Evolutionary conservation across 2,888 invertebrate genomes (phyloP).

Genomic region (Caenorhabditis panamensis): DNA sequence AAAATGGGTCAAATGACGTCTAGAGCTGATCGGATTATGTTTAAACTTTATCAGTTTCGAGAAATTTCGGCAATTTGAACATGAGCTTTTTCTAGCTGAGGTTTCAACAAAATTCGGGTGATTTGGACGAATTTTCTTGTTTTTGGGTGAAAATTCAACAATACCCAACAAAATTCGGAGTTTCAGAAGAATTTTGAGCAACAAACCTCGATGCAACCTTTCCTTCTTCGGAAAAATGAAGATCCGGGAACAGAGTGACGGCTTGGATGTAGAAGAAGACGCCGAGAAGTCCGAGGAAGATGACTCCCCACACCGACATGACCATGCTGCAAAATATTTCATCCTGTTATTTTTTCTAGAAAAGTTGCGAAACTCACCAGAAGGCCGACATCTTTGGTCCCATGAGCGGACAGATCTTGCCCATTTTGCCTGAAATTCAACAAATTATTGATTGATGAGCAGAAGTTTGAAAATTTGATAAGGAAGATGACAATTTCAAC

Average conservation of each 20-base stretch:
- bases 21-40: no score
- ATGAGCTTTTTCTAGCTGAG: no score
- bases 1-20: no score
- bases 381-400: slow-evolving; percentile 81
- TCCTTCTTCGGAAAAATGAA: slow-evolving; percentile 73
- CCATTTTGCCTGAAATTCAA: slow-evolving; percentile 71
- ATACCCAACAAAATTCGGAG: no score
- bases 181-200: no score
- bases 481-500: slow-evolving; percentile 16
- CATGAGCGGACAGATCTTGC: slow-evolving; percentile 79
- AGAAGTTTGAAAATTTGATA: background rate
- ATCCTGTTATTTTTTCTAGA: slow-evolving; percentile 7
- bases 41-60: no score
- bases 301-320: slow-evolving; percentile 81
- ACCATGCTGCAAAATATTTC: slow-evolving; percentile 80
- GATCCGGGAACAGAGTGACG: slow-evolving; percentile 80
- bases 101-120: no score
- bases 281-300: slow-evolving; percentile 80
- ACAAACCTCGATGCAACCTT: slow-evolving; percentile 52
- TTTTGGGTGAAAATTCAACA: no score
- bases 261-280: slow-evolving; percentile 80
- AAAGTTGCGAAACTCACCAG: slow-evolving; percentile 70
- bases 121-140: no score
- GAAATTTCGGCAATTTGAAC: no score
- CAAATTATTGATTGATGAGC: no score